Evolutionary conservation across 2,888 invertebrate genomes (phyloP).

Genomic region (Leptogaster cylindrica): DNA sequence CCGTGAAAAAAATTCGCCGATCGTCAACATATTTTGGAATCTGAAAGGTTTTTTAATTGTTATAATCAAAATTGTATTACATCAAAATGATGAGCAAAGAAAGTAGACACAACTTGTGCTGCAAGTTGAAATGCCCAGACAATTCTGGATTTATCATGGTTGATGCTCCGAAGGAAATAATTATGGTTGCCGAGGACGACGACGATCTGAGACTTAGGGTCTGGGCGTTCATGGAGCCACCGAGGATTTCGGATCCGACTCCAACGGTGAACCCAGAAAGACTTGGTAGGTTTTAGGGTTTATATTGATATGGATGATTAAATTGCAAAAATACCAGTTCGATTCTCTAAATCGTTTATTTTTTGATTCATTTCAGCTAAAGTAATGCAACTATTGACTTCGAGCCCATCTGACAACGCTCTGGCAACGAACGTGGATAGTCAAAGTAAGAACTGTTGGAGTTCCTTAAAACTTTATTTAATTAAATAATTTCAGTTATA

Average conservation of each 20-base stretch:
- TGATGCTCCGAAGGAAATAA: not conserved
- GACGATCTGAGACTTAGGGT: constrained; percentile 26
- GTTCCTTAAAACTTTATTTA: not conserved
- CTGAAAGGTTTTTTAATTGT: no score
- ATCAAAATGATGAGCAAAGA: no score
- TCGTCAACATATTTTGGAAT: no score
- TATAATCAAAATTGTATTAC: no score
- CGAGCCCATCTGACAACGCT: constrained; percentile 17
- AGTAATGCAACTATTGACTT: not conserved
- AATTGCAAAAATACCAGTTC: no score
- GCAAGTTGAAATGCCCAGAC: no score
- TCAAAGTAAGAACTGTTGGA: constrained; percentile 26
- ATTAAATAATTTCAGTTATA: constrained; percentile 40
- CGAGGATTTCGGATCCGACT: constrained; percentile 38
- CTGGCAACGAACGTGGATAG: constrained; percentile 26
- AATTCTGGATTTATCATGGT: not conserved
- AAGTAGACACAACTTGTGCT: no score
- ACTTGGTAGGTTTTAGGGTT: constrained; percentile 24
- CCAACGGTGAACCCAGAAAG: constrained; percentile 30
- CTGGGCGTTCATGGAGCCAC: constrained; percentile 43
- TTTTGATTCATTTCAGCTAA: not conserved
- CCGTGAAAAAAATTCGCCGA: not conserved
- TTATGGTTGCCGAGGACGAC: not conserved
- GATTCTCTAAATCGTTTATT: not conserved
- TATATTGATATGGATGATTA: no score